These are phyloP conservation scores for Drosophila phalerata DNA, from an alignment of 2,888 invertebrate genomes.

Conservation along the genomic window DNA sequence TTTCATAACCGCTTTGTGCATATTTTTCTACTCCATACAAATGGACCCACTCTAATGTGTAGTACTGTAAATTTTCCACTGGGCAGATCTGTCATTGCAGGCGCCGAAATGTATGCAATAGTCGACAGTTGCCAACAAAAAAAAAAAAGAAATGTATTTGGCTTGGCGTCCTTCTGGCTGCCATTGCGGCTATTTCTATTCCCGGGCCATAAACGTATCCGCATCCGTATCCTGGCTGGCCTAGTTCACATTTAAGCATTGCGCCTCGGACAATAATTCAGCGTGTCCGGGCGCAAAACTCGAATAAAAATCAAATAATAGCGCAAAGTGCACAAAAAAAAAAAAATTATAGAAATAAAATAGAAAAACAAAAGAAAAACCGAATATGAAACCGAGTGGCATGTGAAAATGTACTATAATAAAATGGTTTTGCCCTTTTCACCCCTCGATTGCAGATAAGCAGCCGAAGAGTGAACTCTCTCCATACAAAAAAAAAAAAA, in stretches of 20 bases:
- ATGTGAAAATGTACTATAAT: slow-evolving; percentile 57
- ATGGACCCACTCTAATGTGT: too few species aligned
- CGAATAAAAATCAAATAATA: slow-evolving; percentile 79
- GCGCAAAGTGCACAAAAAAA: slow-evolving; percentile 51
- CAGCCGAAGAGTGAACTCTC: slow-evolving; percentile 21
- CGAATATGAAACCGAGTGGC: slow-evolving; percentile 10
- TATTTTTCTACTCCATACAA: too few species aligned
- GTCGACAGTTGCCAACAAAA: slow-evolving; percentile 61
- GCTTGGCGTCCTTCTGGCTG: slow-evolving; percentile 27
- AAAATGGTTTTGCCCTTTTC: slow-evolving; percentile 36
- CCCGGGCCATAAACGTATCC: slow-evolving; percentile 38
- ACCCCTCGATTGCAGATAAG: slow-evolving; percentile 9
- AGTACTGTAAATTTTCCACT: slow-evolving; percentile 16
- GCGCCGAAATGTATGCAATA: slow-evolving; percentile 59
- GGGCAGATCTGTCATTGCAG: slow-evolving; percentile 38
- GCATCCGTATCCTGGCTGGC: slow-evolving; percentile 48
- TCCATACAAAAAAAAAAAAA: neutral
- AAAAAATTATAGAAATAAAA: slow-evolving; percentile 10
- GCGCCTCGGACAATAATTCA: slow-evolving; percentile 72
- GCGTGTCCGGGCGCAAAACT: slow-evolving; percentile 52
- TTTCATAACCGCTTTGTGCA: too few species aligned
- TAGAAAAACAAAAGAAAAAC: neutral
- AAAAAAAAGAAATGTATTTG: neutral
- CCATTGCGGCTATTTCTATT: neutral
- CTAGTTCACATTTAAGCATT: slow-evolving; percentile 74